Base-by-base conservation (phyloP, 2,888 invertebrate species). In the Chaitophorus viminalis region DNA sequence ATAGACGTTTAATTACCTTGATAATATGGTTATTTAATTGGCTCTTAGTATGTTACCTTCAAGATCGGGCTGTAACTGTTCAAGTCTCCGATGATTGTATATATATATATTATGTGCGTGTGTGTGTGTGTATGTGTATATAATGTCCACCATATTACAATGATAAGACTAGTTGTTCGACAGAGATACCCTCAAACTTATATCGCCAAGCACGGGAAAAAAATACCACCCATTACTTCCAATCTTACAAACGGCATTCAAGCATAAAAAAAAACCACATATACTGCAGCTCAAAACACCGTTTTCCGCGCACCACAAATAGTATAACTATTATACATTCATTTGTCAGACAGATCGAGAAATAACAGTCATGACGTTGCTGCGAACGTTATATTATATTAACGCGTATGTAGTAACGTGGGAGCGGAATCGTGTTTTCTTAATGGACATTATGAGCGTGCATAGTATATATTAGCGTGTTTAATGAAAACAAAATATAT, bases 401-500 rank as follows among this genome's bases (percentile, higher is more conserved):
- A 33, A 52, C 33, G 33, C 33, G 31, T 60, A 54, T n/a, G n/a
- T 25, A 31, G 31, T 54, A 54, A 33, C 54, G 78, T 78, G 78
- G 78, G 78, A 78, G 78, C 33, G 25, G 78, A 78, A n/a, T 46
- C 78, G 78, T 78, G 78, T 78, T 78, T 78, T 25, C 33, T 60
- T 78, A 78, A 78, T 78, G 78, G 77, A 78, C 31, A 33, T 78
- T 25, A 33, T 78, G 60, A 77, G 6, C 54, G 33, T 52, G 52
- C 31, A 52, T 17, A 46, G 29, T 33, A 78, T 54, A 6, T 39
- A 78, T 54, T 52, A 33, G 31, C 25, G 6, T 2, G 78, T 78
- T 60, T 33, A 78, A 60, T 78, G 33, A 78, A 78, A 78, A 78
- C 77, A 78, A 78, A 60, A 33, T 33, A 77, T 17, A 1, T 52